Base-by-base conservation (phyloP, 2,888 invertebrate species). In the Epicampocera succincta region DNA sequence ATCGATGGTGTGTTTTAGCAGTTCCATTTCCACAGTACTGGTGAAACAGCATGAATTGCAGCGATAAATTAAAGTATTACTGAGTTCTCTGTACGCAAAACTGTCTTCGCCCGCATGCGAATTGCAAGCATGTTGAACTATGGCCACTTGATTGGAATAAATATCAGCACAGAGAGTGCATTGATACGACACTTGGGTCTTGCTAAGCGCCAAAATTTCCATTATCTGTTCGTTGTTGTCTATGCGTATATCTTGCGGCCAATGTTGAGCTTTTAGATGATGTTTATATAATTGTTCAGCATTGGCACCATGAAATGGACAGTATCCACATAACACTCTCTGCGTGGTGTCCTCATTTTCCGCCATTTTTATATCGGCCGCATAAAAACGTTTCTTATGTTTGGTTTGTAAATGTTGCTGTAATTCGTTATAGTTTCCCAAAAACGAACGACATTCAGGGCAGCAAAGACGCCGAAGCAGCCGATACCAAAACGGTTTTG, bases 21-120 rank as follows among this genome's bases (percentile, higher is more conserved):
- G 86, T 0, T 87, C 85, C 17, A 85, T 50, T n/a, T 91, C 84
- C 3, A 89, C 86, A 0, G 87, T 84, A 0, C 91, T 87, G 0
- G 92, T 87, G 2, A 85, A 88, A 9, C 87, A 83, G 78, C 93
- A 93, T 9, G 89, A 86, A 13, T 90, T 89, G 80, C 93, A 93
- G 75, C 92, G 92, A 11, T 91, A 89, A 0, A 92, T 91, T 0
- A 92, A 85, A 0, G 88, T 87, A 0, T 91, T 80, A 3, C 48
- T 81, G 2, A 89, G 25, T 42, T 85, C 83, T 4, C 86, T 86
- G 52, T 87, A 89, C 19, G 87, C 85, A 66, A 88, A 87, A 8
- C 61, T 85, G 0, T 80, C 84, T 9, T 84, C 83, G 3, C 69
- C 65, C 3, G 29, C 66, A 42, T 88, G 89, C 29, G 81, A 52